A percentile compares a stretch with the other conserved stretches of the same genome.
Conservation (phyloP, 2,113 vertebrate genomes). For the Hemichromis elongatus region DNA sequence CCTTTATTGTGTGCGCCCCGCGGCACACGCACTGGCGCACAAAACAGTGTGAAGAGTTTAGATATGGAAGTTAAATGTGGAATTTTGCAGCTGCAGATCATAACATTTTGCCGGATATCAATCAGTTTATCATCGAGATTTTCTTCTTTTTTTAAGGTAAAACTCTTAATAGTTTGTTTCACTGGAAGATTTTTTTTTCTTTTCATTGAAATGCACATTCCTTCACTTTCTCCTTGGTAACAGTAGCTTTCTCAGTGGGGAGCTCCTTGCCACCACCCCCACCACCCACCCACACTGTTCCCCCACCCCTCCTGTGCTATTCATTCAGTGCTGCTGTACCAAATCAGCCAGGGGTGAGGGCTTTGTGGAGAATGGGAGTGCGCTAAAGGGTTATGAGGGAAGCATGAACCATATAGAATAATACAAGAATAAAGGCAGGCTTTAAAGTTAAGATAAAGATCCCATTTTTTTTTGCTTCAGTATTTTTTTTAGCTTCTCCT, state of each 20-base stretch:
- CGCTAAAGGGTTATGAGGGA: conserved; percentile 4
- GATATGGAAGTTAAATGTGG: conserved; percentile 58
- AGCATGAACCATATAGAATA: conserved; percentile 22
- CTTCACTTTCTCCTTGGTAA: conserved; percentile 61
- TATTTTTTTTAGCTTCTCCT: background rate
- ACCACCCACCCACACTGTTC: conserved; percentile 23
- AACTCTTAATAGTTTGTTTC: conserved; percentile 34
- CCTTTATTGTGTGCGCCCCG: conserved; percentile 54
- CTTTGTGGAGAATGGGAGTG: conserved; percentile 16
- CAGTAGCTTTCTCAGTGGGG: conserved; percentile 54
- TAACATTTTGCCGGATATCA: conserved; percentile 52
- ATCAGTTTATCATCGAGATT: conserved; percentile 37
- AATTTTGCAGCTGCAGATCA: conserved; percentile 49
- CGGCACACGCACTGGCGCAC: background rate
- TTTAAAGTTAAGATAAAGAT: conserved; percentile 36
- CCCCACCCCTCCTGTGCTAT: conserved; percentile 35
- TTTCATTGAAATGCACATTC: conserved; percentile 56
- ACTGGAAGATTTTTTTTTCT: conserved; percentile 10
- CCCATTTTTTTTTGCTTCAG: background rate
- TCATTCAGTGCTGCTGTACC: conserved; percentile 47
- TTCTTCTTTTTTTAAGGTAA: conserved; percentile 1
- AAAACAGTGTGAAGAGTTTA: conserved; percentile 30
- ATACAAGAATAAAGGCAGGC: conserved; percentile 27
- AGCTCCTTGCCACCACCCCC: conserved; percentile 27
- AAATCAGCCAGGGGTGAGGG: conserved; percentile 44